Evolutionary conservation across 2,888 invertebrate genomes (phyloP), one percentile per base, ranked within the genome.

Genomic region (Hirudinaria manillensis): DNA sequence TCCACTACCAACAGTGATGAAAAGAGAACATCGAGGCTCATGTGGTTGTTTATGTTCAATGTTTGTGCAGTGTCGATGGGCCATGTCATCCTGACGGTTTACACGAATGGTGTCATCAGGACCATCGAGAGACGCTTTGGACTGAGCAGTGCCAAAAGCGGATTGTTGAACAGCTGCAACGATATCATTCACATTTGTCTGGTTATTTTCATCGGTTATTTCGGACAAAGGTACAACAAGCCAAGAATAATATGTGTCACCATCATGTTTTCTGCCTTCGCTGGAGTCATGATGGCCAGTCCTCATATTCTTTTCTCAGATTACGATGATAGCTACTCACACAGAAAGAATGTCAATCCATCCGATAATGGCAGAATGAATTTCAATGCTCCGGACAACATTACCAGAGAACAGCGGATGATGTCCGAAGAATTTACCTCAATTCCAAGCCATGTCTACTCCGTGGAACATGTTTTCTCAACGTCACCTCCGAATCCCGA

Each of bases 91-190:
- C 53, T 72, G 51, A 51, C 24, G 13, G 71, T 77, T 32, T 78
- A 78, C 68, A 70, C 45, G 19, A 67, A 75, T n/a, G 79, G 77
- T 3, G 76, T 76, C 24, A 67, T 79, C 66, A 72, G 79, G 24
- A 79, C 79, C 21, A 19, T 79, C 24, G 79, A 79, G 76, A 67
- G 74, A 65, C 70, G 78, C 21, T 79, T 79, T 72, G 77, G 78
- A 2, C 76, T 79, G 56, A 56, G 70, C 38, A 79, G 78, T 55
- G 55, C 74, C 10, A 76, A 79, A 72, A 76, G 74, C 24, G 78
- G 78, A 36, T 55, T 80, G 38, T 53, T 78, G 4, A 51, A 70
- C 53, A 74, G 75, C 66, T 36, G 77, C 51, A 75, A 77, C 55
- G 80, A 80, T 75, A 56, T 79, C 61, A 53, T 76, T 4, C 77